These are phyloP conservation scores for Anableps anableps DNA, from an alignment of 2,797 vertebrate genomes.

Conservation along the genomic window DNA sequence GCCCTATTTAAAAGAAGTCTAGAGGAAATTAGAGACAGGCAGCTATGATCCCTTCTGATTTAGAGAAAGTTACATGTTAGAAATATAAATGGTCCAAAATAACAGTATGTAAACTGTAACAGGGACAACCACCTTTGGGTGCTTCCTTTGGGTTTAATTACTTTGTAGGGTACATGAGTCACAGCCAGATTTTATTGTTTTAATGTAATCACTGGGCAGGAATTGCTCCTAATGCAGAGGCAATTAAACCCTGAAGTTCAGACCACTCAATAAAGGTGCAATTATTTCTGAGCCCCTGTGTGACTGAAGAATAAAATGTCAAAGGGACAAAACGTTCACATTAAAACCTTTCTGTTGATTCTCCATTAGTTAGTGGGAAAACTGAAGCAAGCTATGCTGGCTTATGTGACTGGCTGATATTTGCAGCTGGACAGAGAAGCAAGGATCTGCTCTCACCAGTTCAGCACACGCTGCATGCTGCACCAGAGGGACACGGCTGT, in stretches of 20 bases:
- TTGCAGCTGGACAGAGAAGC: constrained; percentile 4
- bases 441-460: background rate
- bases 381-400: background rate
- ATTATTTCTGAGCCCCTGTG: constrained; percentile 11
- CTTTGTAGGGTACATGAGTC: constrained; percentile 12
- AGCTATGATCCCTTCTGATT: background rate
- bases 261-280: background rate
- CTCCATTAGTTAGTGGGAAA: background rate
- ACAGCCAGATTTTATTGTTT: background rate
- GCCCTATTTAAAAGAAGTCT: background rate
- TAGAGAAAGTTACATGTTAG: background rate
- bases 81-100: background rate
- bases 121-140: background rate
- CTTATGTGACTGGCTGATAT: background rate
- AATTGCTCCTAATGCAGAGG: constrained; percentile 13
- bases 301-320: constrained; percentile 22
- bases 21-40: background rate
- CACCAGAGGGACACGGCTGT: constrained; percentile 24
- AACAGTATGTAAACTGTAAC: background rate
- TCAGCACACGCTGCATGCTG: background rate
- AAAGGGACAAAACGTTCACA: background rate
- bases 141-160: background rate
- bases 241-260: constrained; percentile 33
- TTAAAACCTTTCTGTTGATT: background rate
- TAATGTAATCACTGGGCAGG: background rate